These are phyloP conservation scores for Sebastes nivosus DNA, from an alignment of 2,797 vertebrate genomes.

Conservation along the genomic window DNA sequence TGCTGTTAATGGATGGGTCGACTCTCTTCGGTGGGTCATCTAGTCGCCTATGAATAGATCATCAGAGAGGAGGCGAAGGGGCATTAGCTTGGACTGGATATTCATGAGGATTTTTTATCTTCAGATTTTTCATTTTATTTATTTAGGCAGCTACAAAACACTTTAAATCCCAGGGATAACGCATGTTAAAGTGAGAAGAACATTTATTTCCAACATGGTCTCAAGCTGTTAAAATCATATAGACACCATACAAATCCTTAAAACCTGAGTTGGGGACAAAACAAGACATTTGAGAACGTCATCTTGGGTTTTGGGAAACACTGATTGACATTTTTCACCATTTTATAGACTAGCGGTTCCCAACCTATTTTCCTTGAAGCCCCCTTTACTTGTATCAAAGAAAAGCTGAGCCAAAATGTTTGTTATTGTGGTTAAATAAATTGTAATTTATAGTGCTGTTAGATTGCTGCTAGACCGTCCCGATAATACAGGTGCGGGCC, in stretches of 20 bases:
- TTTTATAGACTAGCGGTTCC: too few relatives aligned
- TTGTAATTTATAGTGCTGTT: too few relatives aligned
- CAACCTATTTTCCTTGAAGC: too few relatives aligned
- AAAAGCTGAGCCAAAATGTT: too few relatives aligned
- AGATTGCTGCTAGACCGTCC: too few relatives aligned
- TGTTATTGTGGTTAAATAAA: too few relatives aligned
- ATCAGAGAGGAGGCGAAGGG: neutral
- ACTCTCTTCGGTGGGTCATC: constrained; percentile 26
- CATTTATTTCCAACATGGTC: neutral
- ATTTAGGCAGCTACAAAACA: neutral
- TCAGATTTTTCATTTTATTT: neutral
- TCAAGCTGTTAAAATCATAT: neutral
- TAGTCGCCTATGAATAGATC: constrained; percentile 13
- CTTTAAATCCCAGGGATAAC: neutral
- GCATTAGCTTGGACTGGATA: neutral
- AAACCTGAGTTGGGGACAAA: neutral
- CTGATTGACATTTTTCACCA: too few relatives aligned
- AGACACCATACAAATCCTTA: neutral
- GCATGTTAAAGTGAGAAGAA: neutral
- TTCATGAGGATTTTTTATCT: neutral
- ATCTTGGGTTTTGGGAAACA: too few relatives aligned
- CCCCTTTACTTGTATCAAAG: too few relatives aligned
- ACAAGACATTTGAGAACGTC: too few relatives aligned
- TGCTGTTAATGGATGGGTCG: constrained; percentile 34
- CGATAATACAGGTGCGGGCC: too few relatives aligned